phyloP scores from a whole-genome alignment of 2,888 invertebrate genomes.

The Cordylochernes scorpioides region DNA sequence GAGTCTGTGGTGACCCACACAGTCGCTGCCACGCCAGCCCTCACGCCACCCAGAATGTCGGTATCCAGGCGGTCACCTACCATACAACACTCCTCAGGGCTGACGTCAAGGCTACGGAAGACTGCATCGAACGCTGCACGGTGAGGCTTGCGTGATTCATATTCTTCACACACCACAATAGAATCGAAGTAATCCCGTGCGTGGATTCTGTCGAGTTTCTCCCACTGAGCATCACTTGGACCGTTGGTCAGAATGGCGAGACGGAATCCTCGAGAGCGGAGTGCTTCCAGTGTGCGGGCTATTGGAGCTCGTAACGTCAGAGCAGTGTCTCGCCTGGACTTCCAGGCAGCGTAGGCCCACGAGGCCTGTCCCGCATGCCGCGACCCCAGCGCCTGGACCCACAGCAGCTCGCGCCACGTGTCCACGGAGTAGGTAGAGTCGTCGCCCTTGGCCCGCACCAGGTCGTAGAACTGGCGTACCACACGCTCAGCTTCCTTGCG shows the following conservation, averaged over 20 bases:
- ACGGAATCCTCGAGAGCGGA: slow-evolving; percentile 36
- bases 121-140: slow-evolving; percentile 48
- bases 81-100: slow-evolving; percentile 50
- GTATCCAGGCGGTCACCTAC: slow-evolving; percentile 65
- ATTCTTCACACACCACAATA: slow-evolving; percentile 40
- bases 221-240: slow-evolving; percentile 61
- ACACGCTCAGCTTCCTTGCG: too few species aligned
- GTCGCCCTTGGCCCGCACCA: too few species aligned
- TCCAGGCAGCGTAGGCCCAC: slow-evolving; percentile 46
- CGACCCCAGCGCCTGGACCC: slow-evolving; percentile 47
- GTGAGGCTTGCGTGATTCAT: slow-evolving; percentile 62
- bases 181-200: slow-evolving; percentile 13
- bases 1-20: slow-evolving; percentile 39
- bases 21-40: slow-evolving; percentile 45
- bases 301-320: slow-evolving; percentile 40
- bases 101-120: slow-evolving; percentile 42
- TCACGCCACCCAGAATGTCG: slow-evolving; percentile 52
- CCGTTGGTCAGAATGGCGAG: slow-evolving; percentile 62
- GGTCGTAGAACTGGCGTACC: too few species aligned
- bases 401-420: slow-evolving; percentile 45
- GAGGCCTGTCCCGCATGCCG: slow-evolving; percentile 41
- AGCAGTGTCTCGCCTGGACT: slow-evolving; percentile 47
- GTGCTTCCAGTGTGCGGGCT: slow-evolving; percentile 35
- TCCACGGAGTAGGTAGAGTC: too few species aligned
- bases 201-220: slow-evolving; percentile 34